Evolutionary conservation across 1,140 invertebrate genomes (phyloP).

Genomic region (Sinonovacula constricta): DNA sequence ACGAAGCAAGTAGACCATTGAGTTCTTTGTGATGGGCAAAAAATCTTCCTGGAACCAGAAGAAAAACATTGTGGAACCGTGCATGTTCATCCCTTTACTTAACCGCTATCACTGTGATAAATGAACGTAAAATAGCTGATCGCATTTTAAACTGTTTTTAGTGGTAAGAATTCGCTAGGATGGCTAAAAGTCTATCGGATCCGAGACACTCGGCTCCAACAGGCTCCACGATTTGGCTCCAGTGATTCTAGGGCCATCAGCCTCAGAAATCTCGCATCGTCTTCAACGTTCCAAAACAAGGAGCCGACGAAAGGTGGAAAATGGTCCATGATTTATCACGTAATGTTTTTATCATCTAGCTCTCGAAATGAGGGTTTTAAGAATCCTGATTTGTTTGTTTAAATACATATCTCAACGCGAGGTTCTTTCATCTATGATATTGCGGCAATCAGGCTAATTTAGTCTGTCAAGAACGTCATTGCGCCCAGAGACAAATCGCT

Average conservation of each 20-base stretch:
- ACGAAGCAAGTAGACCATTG: too few relatives aligned
- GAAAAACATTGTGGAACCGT: too few relatives aligned
- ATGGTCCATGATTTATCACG: slow-evolving; percentile 41
- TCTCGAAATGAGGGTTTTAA: slow-evolving; percentile 52
- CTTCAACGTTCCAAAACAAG: slow-evolving; percentile 36
- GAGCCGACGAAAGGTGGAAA: slow-evolving; percentile 44
- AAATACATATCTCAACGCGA: slow-evolving; percentile 48
- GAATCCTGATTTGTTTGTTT: slow-evolving; percentile 52
- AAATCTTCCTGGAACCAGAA: too few relatives aligned
- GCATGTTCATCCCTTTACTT: too few relatives aligned
- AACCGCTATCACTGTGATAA: slow-evolving; percentile 24
- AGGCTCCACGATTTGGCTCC: slow-evolving; percentile 11
- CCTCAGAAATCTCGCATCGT: slow-evolving; percentile 42
- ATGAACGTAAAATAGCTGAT: slow-evolving; percentile 46
- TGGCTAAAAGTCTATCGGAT: slow-evolving; percentile 28
- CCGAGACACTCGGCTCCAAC: slow-evolving; percentile 21
- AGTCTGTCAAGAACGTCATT: slow-evolving; percentile 31
- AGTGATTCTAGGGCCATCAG: slow-evolving; percentile 14
- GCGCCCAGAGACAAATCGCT: slow-evolving; percentile 38
- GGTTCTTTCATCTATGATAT: slow-evolving; percentile 52
- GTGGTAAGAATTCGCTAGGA: slow-evolving; percentile 34
- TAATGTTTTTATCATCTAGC: slow-evolving; percentile 52
- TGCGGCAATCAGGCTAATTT: slow-evolving; percentile 48
- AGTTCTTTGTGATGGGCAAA: too few relatives aligned
- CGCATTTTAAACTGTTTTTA: slow-evolving; percentile 48